A percentile compares a stretch with the other conserved stretches of the same genome.
These are phyloP conservation scores for Calcarius ornatus DNA, from an alignment of 2,113 vertebrate genomes.

Conservation along the genomic window DNA sequence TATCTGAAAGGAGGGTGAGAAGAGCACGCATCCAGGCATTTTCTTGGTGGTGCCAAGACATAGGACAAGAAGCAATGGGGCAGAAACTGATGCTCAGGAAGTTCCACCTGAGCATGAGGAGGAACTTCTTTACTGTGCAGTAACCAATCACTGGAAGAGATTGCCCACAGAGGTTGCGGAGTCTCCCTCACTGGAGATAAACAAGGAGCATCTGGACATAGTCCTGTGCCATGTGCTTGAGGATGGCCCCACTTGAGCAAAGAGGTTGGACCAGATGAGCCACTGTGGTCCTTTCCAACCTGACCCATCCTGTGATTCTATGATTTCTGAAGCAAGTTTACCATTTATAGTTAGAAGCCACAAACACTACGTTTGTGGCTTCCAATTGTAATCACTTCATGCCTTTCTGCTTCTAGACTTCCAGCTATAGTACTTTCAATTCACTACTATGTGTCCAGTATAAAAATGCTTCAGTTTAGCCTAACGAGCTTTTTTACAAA, in stretches of 20 bases:
- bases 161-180: neutral
- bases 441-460: neutral
- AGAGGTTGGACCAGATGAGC: neutral
- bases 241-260: neutral
- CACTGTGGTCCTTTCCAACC: neutral
- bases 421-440: neutral
- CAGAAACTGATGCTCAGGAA: neutral
- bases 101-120: neutral
- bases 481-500: neutral
- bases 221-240: accelerated
- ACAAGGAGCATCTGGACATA: neutral
- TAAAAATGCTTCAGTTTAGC: neutral
- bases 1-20: neutral
- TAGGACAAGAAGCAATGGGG: neutral
- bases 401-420: neutral
- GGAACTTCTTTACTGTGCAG: neutral
- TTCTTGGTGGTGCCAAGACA: neutral
- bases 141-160: no score
- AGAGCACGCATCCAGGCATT: neutral
- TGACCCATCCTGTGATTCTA: neutral
- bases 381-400: neutral
- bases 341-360: neutral
- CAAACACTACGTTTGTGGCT: neutral
- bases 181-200: no score
- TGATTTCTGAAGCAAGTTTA: neutral